These are phyloP conservation scores for Luscinia megarhynchos DNA, from an alignment of 2,797 vertebrate genomes.

Conservation along the genomic window DNA sequence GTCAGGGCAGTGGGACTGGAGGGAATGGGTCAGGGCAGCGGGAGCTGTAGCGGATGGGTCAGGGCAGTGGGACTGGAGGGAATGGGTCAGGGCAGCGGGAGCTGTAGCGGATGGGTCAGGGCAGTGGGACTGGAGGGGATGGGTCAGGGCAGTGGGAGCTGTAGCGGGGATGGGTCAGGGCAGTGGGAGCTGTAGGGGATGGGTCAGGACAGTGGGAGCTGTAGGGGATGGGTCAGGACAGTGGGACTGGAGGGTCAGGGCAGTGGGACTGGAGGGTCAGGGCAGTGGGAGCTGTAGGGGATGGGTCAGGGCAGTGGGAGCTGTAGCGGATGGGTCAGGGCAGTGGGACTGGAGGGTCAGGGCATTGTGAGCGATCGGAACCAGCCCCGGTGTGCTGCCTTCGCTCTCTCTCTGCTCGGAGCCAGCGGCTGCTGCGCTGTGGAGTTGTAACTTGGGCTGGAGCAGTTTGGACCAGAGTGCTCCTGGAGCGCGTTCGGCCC, in stretches of 20 bases:
- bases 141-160: too few species aligned
- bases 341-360: background rate
- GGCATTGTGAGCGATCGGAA: too few species aligned
- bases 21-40: background rate
- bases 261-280: too few species aligned
- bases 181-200: too few species aligned
- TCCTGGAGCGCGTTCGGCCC: fast-evolving
- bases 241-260: too few species aligned
- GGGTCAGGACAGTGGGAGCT: too few species aligned
- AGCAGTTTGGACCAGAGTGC: background rate
- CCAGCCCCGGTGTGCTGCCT: fast-evolving
- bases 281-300: background rate
- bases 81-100: background rate
- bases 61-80: background rate
- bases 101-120: too few species aligned
- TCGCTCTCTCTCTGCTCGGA: fast-evolving
- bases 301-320: background rate
- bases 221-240: too few species aligned
- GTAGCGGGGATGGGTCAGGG: too few species aligned
- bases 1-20: too few species aligned
- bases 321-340: background rate
- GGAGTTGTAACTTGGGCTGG: background rate
- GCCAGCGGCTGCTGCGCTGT: background rate
- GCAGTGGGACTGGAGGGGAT: too few species aligned
- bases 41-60: background rate